Evolutionary conservation across 35 echinoderm and acorn worm genomes (phyloP).

Genomic region (Heliocidaris tuberculata): DNA sequence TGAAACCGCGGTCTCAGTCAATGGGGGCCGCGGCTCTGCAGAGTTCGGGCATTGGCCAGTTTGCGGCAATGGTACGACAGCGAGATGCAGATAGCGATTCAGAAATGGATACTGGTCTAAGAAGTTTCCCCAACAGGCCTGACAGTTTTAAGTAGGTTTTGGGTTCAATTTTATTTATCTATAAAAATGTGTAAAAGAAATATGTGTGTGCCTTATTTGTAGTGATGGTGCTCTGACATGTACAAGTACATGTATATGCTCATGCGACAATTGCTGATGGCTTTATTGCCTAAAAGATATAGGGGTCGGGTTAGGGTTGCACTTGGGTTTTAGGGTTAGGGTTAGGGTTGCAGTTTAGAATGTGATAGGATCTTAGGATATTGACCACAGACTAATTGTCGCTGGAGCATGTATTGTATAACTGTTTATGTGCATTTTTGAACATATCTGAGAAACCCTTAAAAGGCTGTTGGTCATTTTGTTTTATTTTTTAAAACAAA

Average conservation of each 20-base stretch:
- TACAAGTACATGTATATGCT: neutral
- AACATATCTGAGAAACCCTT: too few species aligned
- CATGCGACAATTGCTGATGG: neutral
- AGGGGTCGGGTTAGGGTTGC: too few species aligned
- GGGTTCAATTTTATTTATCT: neutral
- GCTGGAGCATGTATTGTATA: too few species aligned
- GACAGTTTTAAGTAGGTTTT: conserved; percentile 85
- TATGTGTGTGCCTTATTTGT: neutral
- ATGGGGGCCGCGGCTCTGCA: conserved; percentile 63
- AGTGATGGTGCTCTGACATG: neutral
- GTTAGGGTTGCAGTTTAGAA: too few species aligned
- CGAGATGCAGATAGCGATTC: conserved; percentile 79
- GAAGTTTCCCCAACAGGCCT: conserved; percentile 57
- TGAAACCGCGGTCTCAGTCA: conserved; percentile 72
- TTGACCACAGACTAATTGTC: too few species aligned
- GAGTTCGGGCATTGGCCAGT: conserved; percentile 64
- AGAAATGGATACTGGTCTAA: conserved; percentile 53
- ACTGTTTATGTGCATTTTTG: too few species aligned
- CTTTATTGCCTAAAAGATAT: too few species aligned
- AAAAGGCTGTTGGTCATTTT: too few species aligned
- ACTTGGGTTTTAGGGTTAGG: too few species aligned
- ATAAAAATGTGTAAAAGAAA: neutral
- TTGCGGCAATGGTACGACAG: conserved; percentile 45
- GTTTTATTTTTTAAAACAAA: too few species aligned
- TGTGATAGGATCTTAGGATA: too few species aligned